phyloP scores from a whole-genome alignment of 1,140 invertebrate genomes.

The Euborellia annulipes region DNA sequence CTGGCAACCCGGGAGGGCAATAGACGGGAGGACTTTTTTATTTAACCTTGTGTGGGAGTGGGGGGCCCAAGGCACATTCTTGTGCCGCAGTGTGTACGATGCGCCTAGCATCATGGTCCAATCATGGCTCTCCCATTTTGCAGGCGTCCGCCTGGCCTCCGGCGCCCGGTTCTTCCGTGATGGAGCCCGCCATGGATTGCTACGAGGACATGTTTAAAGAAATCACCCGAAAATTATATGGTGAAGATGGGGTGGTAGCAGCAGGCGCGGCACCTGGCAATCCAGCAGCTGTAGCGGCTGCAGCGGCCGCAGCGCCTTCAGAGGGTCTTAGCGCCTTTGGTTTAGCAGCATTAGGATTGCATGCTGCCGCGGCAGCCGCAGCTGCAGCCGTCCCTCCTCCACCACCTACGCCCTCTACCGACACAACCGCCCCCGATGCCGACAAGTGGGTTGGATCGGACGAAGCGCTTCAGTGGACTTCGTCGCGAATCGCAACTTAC shows the following conservation, averaged over 20 bases:
- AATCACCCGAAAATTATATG: conserved; percentile 77
- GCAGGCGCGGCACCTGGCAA: conserved; percentile 2
- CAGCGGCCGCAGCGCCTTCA: conserved; percentile 4
- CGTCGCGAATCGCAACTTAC: conserved; percentile 52
- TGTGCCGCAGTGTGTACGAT: not conserved
- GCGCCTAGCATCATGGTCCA: not conserved
- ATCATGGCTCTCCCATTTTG: not conserved
- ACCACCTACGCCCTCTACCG: conserved; percentile 2
- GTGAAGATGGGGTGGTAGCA: conserved; percentile 44
- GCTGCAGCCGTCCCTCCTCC: conserved; percentile 2
- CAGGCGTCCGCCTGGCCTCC: not conserved
- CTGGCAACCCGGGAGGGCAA: too few species aligned
- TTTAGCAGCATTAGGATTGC: not conserved
- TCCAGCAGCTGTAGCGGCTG: conserved; percentile 18
- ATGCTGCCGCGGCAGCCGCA: not conserved
- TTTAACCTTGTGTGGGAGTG: not conserved
- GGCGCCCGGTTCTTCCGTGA: not conserved
- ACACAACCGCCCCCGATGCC: conserved; percentile 1
- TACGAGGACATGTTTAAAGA: conserved; percentile 71
- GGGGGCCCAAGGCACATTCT: not conserved
- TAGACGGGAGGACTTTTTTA: not conserved
- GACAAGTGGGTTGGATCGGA: conserved; percentile 52
- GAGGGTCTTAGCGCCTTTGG: conserved; percentile 8
- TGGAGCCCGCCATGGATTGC: conserved; percentile 35
- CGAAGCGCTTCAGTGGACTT: conserved; percentile 47